Evolutionary conservation across 2,888 invertebrate species (phyloP), one percentile per base, ranked within the genome.

Genomic region (Caenorhabditis japonica): DNA sequence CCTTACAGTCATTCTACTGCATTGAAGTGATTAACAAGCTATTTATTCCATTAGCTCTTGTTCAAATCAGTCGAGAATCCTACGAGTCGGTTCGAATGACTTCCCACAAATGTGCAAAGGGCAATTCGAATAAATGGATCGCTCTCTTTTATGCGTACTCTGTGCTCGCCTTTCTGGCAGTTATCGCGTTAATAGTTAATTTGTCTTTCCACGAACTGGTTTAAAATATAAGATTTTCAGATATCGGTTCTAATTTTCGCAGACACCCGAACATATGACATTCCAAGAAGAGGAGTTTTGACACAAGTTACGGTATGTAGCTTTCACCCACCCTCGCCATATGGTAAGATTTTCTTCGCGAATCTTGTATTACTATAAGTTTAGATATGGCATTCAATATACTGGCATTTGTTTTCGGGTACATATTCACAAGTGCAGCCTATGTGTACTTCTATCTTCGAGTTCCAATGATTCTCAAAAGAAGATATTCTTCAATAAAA

Each of bases 1-100:
- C 13, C 51, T 71, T 60, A 60, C 55, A 69, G 70, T 55, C 55
- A 1, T 70, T 61, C 44, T 70, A 77, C 61, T 60, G 60, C 23
- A 74, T 77, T 44, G 80, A 80, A 38, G 66, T 77, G 13, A 66
- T 80, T 46, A 80, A 80, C 76, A 80, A 80, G 38, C 66, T 80
- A n/a, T 62, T 80, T 8, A 77, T 77, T 30, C 80, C 80, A 3
- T 46, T 80, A 36, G 71, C 71, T 13, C 68, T 80, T n/a, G 77
- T 80, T 13, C 69, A 76, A 33, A 74, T 80, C 51, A 75, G 75
- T 23, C 59, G 79, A 10, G 72, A 73, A 30, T 79, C 79, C 19
- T 75, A 76, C 47, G 59, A 75, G 41, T 74, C 70, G 4, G 70
- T 70, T 1, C 34, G 43, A 23, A 52, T 68, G 59, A 53, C 59